Evolutionary conservation across 2,113 vertebrate genomes (phyloP).

Genomic region (Saguinus midas): DNA sequence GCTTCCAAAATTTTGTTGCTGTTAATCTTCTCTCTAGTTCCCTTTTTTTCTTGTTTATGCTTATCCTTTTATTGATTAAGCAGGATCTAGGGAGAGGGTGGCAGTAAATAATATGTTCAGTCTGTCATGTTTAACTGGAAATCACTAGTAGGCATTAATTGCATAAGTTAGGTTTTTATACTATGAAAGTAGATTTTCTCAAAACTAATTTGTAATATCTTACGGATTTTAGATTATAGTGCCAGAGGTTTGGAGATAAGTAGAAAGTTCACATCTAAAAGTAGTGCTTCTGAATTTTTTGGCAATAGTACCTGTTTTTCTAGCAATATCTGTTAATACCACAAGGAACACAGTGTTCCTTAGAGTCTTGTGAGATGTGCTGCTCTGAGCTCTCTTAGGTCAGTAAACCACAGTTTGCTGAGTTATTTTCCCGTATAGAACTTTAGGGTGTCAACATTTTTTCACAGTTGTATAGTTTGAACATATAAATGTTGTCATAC

Average conservation of each 20-base stretch:
- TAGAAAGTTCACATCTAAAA: neutral
- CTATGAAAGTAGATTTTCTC: neutral
- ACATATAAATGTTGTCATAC: neutral
- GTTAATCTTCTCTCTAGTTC: neutral
- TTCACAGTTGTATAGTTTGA: slow-evolving; percentile 45
- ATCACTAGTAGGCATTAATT: neutral
- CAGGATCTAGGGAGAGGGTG: neutral
- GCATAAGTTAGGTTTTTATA: neutral
- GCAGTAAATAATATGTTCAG: neutral
- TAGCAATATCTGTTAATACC: slow-evolving; percentile 45
- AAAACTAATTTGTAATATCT: neutral
- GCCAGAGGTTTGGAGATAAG: neutral
- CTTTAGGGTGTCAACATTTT: neutral
- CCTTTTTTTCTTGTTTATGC: neutral
- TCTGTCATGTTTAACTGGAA: neutral
- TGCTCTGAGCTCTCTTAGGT: neutral
- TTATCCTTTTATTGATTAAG: neutral
- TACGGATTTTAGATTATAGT: neutral
- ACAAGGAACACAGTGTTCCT: slow-evolving; percentile 20
- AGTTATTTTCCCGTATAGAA: slow-evolving; percentile 32
- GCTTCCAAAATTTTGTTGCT: neutral
- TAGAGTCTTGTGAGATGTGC: neutral
- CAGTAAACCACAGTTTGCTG: slow-evolving; percentile 29
- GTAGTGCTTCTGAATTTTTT: neutral
- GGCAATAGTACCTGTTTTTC: slow-evolving; percentile 41